Conservation (phyloP, 1,140 invertebrate species). For the Drosophila teissieri region DNA sequence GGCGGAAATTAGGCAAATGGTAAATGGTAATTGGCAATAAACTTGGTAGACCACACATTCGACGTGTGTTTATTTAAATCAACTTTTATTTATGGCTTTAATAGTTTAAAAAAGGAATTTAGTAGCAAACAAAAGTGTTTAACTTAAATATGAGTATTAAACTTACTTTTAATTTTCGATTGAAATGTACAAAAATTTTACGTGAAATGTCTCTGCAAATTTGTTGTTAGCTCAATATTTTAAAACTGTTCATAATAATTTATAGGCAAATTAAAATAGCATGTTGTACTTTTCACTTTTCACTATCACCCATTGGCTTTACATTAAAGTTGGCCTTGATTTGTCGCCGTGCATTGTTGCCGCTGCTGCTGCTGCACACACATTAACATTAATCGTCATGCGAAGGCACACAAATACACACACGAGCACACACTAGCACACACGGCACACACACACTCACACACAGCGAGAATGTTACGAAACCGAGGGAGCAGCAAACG, state of each 20-base stretch:
- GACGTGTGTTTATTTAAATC: not conserved
- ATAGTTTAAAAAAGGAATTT: too few species aligned
- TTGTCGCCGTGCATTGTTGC: conserved; percentile 12
- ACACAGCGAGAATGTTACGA: conserved; percentile 52
- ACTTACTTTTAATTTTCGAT: too few species aligned
- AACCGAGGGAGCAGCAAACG: conserved; percentile 32
- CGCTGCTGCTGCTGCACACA: conserved; percentile 38
- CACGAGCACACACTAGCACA: conserved; percentile 9
- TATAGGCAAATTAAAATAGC: too few species aligned
- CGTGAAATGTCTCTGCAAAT: too few species aligned
- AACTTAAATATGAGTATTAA: too few species aligned
- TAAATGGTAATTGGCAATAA: not conserved
- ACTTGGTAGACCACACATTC: not conserved
- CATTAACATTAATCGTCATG: conserved; percentile 56
- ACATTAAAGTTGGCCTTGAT: not conserved
- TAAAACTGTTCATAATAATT: too few species aligned
- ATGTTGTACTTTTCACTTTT: not conserved
- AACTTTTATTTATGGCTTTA: too few species aligned
- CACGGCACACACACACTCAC: conserved; percentile 14
- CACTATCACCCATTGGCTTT: not conserved
- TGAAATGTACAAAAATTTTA: too few species aligned
- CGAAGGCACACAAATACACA: conserved; percentile 39
- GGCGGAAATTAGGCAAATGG: not conserved
- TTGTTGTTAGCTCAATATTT: too few species aligned
- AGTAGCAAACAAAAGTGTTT: too few species aligned